A percentile compares a stretch with the other conserved stretches of the same genome.
These are phyloP conservation scores for Embiotoca jacksoni DNA, from an alignment of 2,113 vertebrate species.

Conservation along the genomic window DNA sequence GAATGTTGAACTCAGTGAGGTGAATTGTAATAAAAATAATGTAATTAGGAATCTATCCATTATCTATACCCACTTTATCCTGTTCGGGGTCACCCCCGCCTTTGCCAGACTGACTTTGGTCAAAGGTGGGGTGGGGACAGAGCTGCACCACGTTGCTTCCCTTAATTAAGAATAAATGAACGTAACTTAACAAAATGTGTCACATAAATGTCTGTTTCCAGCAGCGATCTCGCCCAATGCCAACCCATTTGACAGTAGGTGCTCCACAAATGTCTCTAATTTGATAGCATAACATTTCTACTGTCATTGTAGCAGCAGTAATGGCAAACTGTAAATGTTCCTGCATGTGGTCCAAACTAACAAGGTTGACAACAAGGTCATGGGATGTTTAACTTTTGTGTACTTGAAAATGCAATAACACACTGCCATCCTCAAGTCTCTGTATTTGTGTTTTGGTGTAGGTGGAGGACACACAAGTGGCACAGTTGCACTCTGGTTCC, in stretches of 20 bases:
- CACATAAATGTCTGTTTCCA: neutral
- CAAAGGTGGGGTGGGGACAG: no score
- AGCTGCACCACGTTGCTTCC: no score
- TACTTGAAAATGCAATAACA: neutral
- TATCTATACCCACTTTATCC: no score
- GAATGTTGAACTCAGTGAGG: no score
- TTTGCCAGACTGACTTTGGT: no score
- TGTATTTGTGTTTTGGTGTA: constrained; percentile 72
- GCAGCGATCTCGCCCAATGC: neutral
- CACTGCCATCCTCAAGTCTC: neutral
- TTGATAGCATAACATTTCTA: neutral
- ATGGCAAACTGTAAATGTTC: neutral
- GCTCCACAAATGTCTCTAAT: neutral
- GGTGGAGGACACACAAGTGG: constrained; percentile 94
- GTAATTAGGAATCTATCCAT: no score
- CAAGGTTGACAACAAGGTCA: neutral
- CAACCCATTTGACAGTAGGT: neutral
- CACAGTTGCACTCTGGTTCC: constrained; percentile 90
- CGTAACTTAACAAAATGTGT: neutral
- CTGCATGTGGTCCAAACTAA: neutral
- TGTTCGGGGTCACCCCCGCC: no score
- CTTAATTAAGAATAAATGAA: neutral
- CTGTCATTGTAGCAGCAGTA: neutral
- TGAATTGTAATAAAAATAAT: no score
- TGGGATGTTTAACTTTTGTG: neutral